Evolutionary conservation across 2,797 vertebrate species (phyloP).

Genomic region (Corythornis leucogaster): DNA sequence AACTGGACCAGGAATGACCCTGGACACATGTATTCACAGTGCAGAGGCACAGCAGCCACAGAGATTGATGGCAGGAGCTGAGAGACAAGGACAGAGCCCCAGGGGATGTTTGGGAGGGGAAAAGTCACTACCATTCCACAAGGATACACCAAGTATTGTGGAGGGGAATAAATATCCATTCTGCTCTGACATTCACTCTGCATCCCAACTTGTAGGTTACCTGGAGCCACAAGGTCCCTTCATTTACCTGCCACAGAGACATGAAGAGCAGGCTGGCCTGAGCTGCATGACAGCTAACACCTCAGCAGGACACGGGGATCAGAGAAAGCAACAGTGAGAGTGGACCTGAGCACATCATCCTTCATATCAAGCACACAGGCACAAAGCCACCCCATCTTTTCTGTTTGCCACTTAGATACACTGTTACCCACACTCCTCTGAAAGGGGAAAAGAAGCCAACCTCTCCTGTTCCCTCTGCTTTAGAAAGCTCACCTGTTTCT

Average conservation of each 20-base stretch:
- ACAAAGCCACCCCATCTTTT: not conserved
- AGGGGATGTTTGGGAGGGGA: not conserved
- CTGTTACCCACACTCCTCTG: not conserved
- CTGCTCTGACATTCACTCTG: not conserved
- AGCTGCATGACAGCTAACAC: not conserved
- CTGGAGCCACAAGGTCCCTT: not conserved
- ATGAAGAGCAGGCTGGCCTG: not conserved
- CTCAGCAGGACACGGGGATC: conserved; percentile 23
- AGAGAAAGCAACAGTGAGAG: not conserved
- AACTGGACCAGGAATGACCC: not conserved
- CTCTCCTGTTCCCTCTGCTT: not conserved
- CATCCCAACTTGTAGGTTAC: not conserved
- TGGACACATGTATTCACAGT: conserved; percentile 16
- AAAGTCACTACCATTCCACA: not conserved
- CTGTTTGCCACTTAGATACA: not conserved
- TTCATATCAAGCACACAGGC: not conserved
- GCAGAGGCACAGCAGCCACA: conserved; percentile 50
- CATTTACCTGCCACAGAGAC: not conserved
- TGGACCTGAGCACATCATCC: not conserved
- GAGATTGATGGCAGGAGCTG: not conserved
- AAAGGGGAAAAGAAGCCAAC: not conserved
- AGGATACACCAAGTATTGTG: not conserved
- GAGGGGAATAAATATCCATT: not conserved
- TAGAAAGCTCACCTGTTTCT: not conserved
- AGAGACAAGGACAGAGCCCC: not conserved